Conservation (phyloP, 2,888 invertebrate species). For the Ramazzottius varieornatus region DNA sequence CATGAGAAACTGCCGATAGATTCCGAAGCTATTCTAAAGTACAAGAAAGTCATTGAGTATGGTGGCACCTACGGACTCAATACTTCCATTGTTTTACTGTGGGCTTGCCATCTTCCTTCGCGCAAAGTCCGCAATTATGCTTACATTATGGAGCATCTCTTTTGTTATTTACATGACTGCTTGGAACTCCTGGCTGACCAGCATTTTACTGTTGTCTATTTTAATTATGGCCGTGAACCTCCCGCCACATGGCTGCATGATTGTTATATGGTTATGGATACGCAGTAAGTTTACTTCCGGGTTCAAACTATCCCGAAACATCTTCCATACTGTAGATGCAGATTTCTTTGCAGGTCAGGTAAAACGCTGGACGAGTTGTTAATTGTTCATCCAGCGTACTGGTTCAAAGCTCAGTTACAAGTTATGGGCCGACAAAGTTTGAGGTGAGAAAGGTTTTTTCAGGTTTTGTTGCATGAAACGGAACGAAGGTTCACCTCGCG, state of each 20-base stretch:
- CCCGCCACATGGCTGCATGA: background rate
- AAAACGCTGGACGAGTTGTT: background rate
- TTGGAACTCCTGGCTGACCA: background rate
- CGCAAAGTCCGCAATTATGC: background rate
- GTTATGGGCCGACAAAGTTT: no score
- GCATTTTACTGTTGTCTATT: background rate
- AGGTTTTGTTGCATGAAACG: no score
- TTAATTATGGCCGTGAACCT: background rate
- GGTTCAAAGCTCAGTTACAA: no score
- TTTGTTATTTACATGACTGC: background rate
- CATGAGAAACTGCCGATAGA: no score
- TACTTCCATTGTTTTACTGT: background rate
- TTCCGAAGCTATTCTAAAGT: background rate
- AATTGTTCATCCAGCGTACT: background rate
- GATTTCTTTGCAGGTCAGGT: background rate
- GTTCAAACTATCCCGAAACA: background rate
- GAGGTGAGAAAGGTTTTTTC: no score
- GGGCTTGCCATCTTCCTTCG: background rate
- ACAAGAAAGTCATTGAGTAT: background rate
- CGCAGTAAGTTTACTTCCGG: background rate
- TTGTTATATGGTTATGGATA: background rate
- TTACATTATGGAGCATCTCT: background rate
- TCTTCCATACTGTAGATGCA: background rate
- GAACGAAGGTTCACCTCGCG: no score
- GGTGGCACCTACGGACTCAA: background rate